Conservation (phyloP, 2,888 invertebrate species). For the Melolontha melolontha region DNA sequence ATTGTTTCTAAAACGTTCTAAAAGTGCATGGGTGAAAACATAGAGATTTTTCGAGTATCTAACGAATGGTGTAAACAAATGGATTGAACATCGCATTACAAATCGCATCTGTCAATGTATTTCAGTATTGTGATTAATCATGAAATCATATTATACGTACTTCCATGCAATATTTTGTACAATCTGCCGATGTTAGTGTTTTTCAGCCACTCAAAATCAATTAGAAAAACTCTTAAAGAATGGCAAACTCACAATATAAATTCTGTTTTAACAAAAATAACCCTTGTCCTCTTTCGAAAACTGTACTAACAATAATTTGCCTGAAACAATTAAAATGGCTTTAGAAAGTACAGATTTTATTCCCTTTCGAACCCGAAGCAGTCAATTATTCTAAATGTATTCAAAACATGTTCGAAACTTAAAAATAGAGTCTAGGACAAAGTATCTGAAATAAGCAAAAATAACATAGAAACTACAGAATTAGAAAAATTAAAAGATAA, state of each 20-base stretch:
- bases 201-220: slow-evolving; percentile 46
- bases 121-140: slow-evolving; percentile 48
- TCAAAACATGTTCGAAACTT: not conserved
- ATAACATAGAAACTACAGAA: too few relatives aligned
- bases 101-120: slow-evolving; percentile 51
- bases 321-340: slow-evolving; percentile 32
- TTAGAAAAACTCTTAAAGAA: slow-evolving; percentile 44
- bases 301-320: slow-evolving; percentile 37
- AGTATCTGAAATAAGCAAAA: too few relatives aligned
- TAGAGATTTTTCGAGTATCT: slow-evolving; percentile 49
- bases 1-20: slow-evolving; percentile 54
- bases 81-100: slow-evolving; percentile 46
- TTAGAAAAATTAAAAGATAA: too few relatives aligned
- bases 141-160: too few relatives aligned
- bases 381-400: slow-evolving; percentile 50
- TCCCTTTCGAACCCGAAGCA: slow-evolving; percentile 47
- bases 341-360: slow-evolving; percentile 48
- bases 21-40: slow-evolving; percentile 49
- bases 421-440: too few relatives aligned
- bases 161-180: too few relatives aligned
- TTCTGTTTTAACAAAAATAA: slow-evolving; percentile 46
- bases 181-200: too few relatives aligned
- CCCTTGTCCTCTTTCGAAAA: slow-evolving; percentile 47
- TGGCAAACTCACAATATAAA: slow-evolving; percentile 41
- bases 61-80: slow-evolving; percentile 45